Percentiles rank a stretch among this genome's conserved stretches.
Evolutionary conservation across 2,113 vertebrate species (phyloP).

Genomic region (Haemorhous mexicanus): DNA sequence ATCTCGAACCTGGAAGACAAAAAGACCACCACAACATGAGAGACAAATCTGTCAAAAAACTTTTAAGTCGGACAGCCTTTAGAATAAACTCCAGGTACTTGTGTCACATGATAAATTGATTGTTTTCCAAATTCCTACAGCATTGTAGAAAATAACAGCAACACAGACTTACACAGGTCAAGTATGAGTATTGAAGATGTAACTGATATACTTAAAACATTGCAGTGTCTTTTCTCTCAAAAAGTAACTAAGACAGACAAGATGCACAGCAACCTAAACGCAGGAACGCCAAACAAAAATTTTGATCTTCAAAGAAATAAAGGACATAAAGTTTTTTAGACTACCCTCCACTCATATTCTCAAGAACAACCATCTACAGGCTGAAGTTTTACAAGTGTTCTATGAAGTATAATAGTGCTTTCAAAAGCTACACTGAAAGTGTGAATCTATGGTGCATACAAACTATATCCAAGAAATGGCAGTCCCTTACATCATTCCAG

Average conservation of each 20-base stretch:
- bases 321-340: neutral
- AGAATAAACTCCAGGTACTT: neutral
- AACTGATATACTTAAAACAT: neutral
- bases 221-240: neutral
- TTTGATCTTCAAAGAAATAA: neutral
- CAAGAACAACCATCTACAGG: neutral
- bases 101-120: neutral
- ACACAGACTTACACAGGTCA: neutral
- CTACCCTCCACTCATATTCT: neutral
- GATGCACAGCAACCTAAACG: neutral
- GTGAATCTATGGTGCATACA: neutral
- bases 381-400: neutral
- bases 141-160: neutral
- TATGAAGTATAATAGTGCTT: neutral
- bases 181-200: neutral
- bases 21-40: neutral
- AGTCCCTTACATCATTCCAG: neutral
- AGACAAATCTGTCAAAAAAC: neutral
- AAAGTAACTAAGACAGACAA: neutral
- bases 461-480: neutral
- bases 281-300: neutral
- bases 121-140: neutral
- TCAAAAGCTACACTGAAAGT: neutral
- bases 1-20: neutral
- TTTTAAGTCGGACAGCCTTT: neutral